These are phyloP conservation scores for Chaetophractus vellerosus DNA, from an alignment of 2,797 vertebrate genomes.

Conservation along the genomic window DNA sequence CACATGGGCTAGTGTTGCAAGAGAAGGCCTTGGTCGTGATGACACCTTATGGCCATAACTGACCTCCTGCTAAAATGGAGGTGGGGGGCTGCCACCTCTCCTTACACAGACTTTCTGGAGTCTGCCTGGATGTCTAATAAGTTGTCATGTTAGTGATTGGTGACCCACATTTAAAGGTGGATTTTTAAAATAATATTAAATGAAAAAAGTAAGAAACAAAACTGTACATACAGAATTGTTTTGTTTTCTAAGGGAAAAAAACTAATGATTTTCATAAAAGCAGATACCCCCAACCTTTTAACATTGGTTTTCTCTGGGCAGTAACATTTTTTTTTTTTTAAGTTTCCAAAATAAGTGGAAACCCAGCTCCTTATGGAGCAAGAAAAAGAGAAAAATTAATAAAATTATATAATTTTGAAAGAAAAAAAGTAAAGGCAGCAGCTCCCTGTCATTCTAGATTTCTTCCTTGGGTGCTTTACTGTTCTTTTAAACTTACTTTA, in stretches of 20 bases:
- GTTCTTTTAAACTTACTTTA: neutral
- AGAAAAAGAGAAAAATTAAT: constrained; percentile 45
- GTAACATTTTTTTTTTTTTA: neutral
- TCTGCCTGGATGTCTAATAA: neutral
- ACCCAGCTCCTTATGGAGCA: neutral
- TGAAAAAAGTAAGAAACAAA: neutral
- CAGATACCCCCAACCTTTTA: neutral
- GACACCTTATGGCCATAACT: neutral
- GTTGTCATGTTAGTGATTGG: neutral
- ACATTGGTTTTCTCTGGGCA: neutral
- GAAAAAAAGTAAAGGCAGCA: neutral
- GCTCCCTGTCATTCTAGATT: neutral
- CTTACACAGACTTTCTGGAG: neutral
- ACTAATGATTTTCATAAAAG: neutral
- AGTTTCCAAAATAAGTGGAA: neutral
- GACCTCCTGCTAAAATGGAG: neutral
- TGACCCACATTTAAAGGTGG: neutral
- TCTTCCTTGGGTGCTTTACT: neutral
- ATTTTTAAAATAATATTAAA: neutral
- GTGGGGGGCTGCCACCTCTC: neutral
- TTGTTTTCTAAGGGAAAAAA: neutral
- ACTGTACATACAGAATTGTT: neutral
- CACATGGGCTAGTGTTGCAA: neutral
- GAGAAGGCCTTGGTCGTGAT: neutral
- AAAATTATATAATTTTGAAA: constrained; percentile 1